Percentiles rank a stretch among this genome's conserved stretches.
phyloP scores from a whole-genome alignment of 2,113 vertebrate genomes.

The Thryonomys swinderianus region DNA sequence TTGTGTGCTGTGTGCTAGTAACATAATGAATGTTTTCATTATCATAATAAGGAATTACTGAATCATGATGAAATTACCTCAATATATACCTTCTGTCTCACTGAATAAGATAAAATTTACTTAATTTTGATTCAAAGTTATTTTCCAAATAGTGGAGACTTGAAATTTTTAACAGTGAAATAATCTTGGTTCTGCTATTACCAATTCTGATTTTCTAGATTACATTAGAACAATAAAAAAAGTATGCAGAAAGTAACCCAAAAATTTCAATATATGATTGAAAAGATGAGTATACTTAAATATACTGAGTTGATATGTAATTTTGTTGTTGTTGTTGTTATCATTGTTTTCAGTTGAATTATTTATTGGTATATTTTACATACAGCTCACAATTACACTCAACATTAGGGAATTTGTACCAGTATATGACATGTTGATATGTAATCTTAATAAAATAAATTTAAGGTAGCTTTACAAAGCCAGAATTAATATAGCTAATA shows the following conservation, averaged over 20 bases:
- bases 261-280: neutral
- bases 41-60: neutral
- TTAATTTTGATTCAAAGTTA: constrained; percentile 28
- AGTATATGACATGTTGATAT: too few species aligned
- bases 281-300: neutral
- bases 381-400: too few species aligned
- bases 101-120: neutral
- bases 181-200: neutral
- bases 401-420: too few species aligned
- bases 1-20: neutral
- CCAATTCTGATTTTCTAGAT: constrained; percentile 39
- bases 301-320: neutral
- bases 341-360: too few species aligned
- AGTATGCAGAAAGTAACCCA: neutral
- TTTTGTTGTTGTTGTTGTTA: too few species aligned
- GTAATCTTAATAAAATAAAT: neutral
- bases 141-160: neutral
- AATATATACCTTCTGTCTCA: neutral
- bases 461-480: neutral
- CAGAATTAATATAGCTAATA: neutral
- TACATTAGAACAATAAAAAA: constrained; percentile 19
- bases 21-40: neutral
- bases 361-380: too few species aligned
- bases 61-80: neutral
- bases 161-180: neutral